Evolutionary conservation across 2,888 invertebrate species (phyloP).

Genomic region (Drosophila quinaria): DNA sequence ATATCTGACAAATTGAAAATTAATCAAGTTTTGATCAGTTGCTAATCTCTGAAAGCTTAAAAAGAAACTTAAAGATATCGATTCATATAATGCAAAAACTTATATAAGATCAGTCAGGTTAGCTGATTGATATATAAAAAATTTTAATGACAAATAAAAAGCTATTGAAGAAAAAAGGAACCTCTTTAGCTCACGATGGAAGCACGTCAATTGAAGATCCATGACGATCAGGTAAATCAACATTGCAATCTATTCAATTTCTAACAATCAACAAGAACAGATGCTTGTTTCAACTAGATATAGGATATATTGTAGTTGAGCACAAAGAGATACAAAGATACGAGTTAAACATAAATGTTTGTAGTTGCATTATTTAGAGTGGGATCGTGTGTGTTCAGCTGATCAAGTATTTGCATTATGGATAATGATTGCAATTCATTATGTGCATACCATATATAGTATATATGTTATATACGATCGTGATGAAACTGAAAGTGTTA

Average conservation of each 20-base stretch:
- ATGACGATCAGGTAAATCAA: slow-evolving; percentile 4
- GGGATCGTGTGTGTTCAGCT: slow-evolving; percentile 13
- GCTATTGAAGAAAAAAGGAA: too few relatives aligned
- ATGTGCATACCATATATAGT: slow-evolving; percentile 8
- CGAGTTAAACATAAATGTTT: not conserved
- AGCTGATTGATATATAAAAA: too few relatives aligned
- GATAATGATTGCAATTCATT: slow-evolving; percentile 27
- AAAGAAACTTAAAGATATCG: too few relatives aligned
- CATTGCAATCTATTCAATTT: not conserved
- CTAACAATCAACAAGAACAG: not conserved
- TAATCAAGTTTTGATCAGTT: not conserved
- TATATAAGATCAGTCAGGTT: too few relatives aligned
- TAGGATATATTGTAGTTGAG: not conserved
- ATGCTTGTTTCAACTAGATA: slow-evolving; percentile 4
- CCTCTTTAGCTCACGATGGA: too few relatives aligned
- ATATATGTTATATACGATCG: not conserved
- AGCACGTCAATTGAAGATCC: too few relatives aligned
- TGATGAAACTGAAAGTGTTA: slow-evolving; percentile 72
- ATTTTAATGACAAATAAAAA: too few relatives aligned
- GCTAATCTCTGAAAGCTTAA: not conserved
- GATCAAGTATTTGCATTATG: slow-evolving; percentile 29
- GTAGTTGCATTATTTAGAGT: slow-evolving; percentile 4
- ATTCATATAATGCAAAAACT: too few relatives aligned
- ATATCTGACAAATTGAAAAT: not conserved
- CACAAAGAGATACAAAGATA: slow-evolving; percentile 9